Evolutionary conservation across 1,140 invertebrate species (phyloP).

Genomic region (Vollenhovia emeryi): DNA sequence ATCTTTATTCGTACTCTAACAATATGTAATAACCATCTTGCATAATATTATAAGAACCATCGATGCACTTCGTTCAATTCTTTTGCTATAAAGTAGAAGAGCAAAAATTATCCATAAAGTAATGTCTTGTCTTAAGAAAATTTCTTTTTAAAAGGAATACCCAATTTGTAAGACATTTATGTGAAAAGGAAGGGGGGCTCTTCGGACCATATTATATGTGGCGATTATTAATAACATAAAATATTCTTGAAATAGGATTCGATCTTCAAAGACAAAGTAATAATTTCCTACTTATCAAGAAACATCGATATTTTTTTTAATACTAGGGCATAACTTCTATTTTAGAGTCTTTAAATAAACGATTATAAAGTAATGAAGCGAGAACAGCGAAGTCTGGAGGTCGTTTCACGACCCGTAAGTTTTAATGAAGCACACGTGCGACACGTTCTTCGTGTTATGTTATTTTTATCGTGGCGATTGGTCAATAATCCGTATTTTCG

Average conservation of each 20-base stretch:
- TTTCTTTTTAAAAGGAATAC: background rate
- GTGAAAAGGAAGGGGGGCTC: background rate
- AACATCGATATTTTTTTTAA: conserved; percentile 12
- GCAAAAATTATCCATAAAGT: background rate
- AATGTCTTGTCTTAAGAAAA: background rate
- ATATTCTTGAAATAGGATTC: background rate
- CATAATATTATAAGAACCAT: background rate
- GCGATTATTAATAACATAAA: background rate
- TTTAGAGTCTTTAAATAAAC: conserved; percentile 14
- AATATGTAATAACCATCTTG: conserved; percentile 22
- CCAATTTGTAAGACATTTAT: background rate
- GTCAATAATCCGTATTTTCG: conserved; percentile 44
- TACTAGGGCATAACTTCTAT: conserved; percentile 9
- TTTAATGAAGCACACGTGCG: conserved; percentile 56
- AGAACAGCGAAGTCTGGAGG: conserved; percentile 41
- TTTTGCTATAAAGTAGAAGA: background rate
- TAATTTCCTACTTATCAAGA: background rate
- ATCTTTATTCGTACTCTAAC: background rate
- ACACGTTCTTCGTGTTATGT: conserved; percentile 15
- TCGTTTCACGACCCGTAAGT: conserved; percentile 44
- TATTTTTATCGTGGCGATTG: conserved; percentile 32
- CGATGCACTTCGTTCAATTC: background rate
- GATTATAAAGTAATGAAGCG: conserved; percentile 34
- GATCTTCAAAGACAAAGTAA: background rate
- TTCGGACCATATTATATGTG: background rate